Base-by-base conservation (phyloP, 2,113 vertebrate species). In the Thunnus maccoyii region DNA sequence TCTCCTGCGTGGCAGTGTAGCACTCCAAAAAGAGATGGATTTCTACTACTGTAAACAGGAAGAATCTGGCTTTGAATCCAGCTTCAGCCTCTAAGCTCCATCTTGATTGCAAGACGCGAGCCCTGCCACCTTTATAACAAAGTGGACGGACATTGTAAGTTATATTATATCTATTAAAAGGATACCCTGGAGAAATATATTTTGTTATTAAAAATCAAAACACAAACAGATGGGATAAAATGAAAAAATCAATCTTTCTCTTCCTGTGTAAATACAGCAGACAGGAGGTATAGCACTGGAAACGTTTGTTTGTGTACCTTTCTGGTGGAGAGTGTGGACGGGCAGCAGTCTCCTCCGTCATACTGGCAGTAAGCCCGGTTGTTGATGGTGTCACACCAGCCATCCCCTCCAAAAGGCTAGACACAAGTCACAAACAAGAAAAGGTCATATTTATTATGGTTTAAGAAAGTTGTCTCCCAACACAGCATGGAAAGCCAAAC, bases 371-470 rank as follows among this genome's bases (percentile, higher is more conserved):
- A 99, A 0, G 98, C 98, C 48, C 98, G 91, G 91, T 99, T 99
- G 92, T 99, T 99, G 93, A 98, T 97, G 54, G 97, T 98, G 89
- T 99, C 98, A 32, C 98, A 99, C 98, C 98, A 99, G 57, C 97
- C 98, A 0, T 99, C 98, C 22, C 96, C 97, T 89, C 95, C 97
- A 85, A 99, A 99, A 72, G 98, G 98, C 98, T 99, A 75, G 44
- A 72, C 62, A 90, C 73, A 69, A 85, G 73, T 61, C 55, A 75
- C 16, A 89, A 83, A 87, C 64, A 88, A 84, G 32, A 86, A 85
- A 80, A 54, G 69, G 46, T 46, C 51, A 5, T 15, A 61, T 22
- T 50, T 36, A 25, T 76, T 75, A 75, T 44, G 16, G 32, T 25
- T 47, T 4, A 13, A 30, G 16, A 72, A 22, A 67, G n/a, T 16